Percentiles rank a stretch among this genome's conserved stretches.
These are phyloP conservation scores for Acrossocheilus fasciatus DNA, from an alignment of 2,797 vertebrate species.

Conservation along the genomic window DNA sequence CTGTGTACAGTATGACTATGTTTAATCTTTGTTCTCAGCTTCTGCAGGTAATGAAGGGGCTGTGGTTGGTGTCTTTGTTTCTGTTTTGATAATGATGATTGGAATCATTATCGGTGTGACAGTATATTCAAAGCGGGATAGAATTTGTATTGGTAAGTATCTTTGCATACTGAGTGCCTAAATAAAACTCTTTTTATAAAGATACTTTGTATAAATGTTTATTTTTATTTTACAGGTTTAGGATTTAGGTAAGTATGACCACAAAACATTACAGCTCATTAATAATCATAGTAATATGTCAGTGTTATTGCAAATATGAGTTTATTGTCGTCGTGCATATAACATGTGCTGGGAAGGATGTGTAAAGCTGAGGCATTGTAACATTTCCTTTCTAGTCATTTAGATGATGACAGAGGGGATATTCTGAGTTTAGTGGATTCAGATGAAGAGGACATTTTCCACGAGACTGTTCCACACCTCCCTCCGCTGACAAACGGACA, in stretches of 20 bases:
- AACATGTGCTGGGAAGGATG: background rate
- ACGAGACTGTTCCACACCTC: slow-evolving; percentile 71
- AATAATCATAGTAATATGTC: background rate
- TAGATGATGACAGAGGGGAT: slow-evolving; percentile 73
- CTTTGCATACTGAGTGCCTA: background rate
- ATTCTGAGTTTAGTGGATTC: slow-evolving; percentile 92
- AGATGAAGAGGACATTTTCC: slow-evolving; percentile 83
- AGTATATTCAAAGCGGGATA: slow-evolving; percentile 72
- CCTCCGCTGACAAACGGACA: slow-evolving; percentile 71
- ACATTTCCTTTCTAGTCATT: slow-evolving; percentile 58
- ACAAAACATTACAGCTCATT: background rate
- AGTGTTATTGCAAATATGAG: background rate
- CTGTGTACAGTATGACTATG: background rate
- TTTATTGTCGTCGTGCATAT: background rate
- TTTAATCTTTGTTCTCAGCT: slow-evolving; percentile 57
- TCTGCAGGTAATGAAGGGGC: slow-evolving; percentile 71
- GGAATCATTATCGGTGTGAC: slow-evolving; percentile 67
- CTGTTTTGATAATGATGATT: slow-evolving; percentile 70
- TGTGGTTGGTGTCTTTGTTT: slow-evolving; percentile 76
- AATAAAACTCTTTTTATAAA: background rate
- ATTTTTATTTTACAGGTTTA: slow-evolving; percentile 67
- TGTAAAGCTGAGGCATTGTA: background rate
- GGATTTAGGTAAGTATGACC: slow-evolving; percentile 73
- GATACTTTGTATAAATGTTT: background rate
- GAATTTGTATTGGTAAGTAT: slow-evolving; percentile 77